A percentile compares a stretch with the other conserved stretches of the same genome.
Evolutionary conservation across 92 coral and sea anemone species (phyloP).

Genomic region (Plumapathes pennacea): DNA sequence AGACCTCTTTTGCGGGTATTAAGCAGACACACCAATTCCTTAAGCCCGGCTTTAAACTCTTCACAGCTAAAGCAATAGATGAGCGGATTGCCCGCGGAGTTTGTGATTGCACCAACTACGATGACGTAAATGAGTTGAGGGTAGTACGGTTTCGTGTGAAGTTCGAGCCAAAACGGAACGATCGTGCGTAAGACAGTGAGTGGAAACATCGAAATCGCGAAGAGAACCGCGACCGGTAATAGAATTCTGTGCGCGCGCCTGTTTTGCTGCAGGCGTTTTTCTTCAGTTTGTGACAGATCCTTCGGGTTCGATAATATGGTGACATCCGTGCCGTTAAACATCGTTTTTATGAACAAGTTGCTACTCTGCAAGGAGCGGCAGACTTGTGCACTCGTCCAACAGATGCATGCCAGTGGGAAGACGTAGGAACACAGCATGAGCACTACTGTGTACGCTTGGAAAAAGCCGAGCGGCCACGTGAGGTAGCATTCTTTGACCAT

Average conservation of each 20-base stretch:
- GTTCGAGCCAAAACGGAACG: neutral
- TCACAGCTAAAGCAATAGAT: conserved; percentile 10
- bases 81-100: conserved; percentile 14
- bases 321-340: neutral
- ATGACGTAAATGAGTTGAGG: neutral
- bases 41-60: conserved; percentile 1
- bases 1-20: too few species aligned
- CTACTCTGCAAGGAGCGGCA: neutral
- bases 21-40: too few species aligned
- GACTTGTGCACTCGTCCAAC: neutral
- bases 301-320: too few species aligned
- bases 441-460: neutral
- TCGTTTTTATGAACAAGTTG: neutral
- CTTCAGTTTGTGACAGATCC: neutral
- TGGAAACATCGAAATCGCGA: conserved; percentile 37
- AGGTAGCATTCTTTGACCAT: conserved; percentile 1
- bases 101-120: neutral
- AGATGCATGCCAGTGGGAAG: conserved; percentile 8
- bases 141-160: neutral
- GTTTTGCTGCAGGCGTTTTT: conserved; percentile 18
- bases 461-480: neutral
- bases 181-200: neutral
- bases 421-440: neutral
- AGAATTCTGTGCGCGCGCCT: conserved; percentile 28
- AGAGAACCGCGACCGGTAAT: conserved; percentile 14